These are phyloP conservation scores for Ichneumoninae sp. DNA, from an alignment of 2,888 invertebrate genomes.

Conservation along the genomic window DNA sequence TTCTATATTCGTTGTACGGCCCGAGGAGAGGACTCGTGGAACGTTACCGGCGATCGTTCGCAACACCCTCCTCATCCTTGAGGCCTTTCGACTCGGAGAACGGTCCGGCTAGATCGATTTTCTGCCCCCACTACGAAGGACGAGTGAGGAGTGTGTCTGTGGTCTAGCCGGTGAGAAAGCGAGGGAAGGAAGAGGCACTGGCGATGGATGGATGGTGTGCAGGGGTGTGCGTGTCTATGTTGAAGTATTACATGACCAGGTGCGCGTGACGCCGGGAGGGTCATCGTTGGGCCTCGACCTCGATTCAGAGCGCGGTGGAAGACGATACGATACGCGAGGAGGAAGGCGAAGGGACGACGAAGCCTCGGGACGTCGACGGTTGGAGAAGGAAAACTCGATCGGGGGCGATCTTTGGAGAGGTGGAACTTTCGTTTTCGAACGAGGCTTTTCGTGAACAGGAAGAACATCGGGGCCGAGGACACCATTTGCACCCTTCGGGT, in stretches of 20 bases:
- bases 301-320: slow-evolving; percentile 51
- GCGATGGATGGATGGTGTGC: background rate
- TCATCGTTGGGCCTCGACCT: slow-evolving; percentile 64
- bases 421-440: background rate
- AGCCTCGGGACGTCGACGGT: slow-evolving; percentile 11
- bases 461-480: slow-evolving; percentile 38
- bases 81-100: slow-evolving; percentile 46
- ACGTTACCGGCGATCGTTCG: slow-evolving; percentile 23
- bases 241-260: slow-evolving; percentile 55
- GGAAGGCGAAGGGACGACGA: slow-evolving; percentile 32
- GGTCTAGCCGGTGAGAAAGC: background rate
- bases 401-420: background rate
- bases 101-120: slow-evolving; percentile 4
- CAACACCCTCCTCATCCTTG: slow-evolving; percentile 54
- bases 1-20: slow-evolving; percentile 46
- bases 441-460: slow-evolving; percentile 29
- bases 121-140: slow-evolving; percentile 21
- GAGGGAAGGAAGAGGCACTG: background rate
- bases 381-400: slow-evolving; percentile 18
- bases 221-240: background rate
- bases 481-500: slow-evolving; percentile 36
- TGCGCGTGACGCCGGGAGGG: slow-evolving; percentile 60
- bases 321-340: slow-evolving; percentile 38
- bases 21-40: background rate
- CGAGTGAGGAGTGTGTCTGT: slow-evolving; percentile 13